phyloP scores from a whole-genome alignment of 2,113 vertebrate genomes.

The Siniperca knerii region DNA sequence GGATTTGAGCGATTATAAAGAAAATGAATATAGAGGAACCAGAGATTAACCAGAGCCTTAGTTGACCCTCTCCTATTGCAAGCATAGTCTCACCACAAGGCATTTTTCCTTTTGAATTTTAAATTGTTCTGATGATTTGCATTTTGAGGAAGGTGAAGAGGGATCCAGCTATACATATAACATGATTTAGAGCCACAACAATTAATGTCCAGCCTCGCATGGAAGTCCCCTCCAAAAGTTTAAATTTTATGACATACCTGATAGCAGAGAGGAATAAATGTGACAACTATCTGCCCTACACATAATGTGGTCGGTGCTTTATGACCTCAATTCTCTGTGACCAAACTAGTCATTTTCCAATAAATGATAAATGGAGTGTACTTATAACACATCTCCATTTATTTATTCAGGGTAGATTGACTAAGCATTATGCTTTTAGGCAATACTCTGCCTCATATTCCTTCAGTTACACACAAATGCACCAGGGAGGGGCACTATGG shows the following conservation, averaged over 20 bases:
- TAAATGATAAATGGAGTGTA: background rate
- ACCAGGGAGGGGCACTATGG: background rate
- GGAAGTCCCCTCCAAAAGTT: slow-evolving; percentile 6
- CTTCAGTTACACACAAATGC: background rate
- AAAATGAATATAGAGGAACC: slow-evolving; percentile 63
- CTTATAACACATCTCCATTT: background rate
- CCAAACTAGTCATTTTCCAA: slow-evolving; percentile 20
- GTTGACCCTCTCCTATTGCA: slow-evolving; percentile 56
- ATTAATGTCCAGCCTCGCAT: slow-evolving; percentile 15
- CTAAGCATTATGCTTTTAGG: background rate
- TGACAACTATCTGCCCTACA: slow-evolving; percentile 17
- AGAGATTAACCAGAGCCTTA: slow-evolving; percentile 36
- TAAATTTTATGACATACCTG: slow-evolving; percentile 21
- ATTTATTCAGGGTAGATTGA: slow-evolving; percentile 15
- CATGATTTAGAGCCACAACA: slow-evolving; percentile 31
- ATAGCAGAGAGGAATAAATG: slow-evolving; percentile 28
- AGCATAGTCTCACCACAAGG: slow-evolving; percentile 28
- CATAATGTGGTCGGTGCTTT: background rate
- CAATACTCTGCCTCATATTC: background rate
- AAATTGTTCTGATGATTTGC: slow-evolving; percentile 49
- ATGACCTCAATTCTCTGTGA: slow-evolving; percentile 25
- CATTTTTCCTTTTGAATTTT: slow-evolving; percentile 42
- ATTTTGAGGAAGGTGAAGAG: slow-evolving; percentile 53
- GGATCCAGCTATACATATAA: background rate
- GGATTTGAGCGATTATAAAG: slow-evolving; percentile 68